Evolutionary conservation across 92 coral and sea anemone genomes (phyloP).

Genomic region (Galaxea fascicularis): DNA sequence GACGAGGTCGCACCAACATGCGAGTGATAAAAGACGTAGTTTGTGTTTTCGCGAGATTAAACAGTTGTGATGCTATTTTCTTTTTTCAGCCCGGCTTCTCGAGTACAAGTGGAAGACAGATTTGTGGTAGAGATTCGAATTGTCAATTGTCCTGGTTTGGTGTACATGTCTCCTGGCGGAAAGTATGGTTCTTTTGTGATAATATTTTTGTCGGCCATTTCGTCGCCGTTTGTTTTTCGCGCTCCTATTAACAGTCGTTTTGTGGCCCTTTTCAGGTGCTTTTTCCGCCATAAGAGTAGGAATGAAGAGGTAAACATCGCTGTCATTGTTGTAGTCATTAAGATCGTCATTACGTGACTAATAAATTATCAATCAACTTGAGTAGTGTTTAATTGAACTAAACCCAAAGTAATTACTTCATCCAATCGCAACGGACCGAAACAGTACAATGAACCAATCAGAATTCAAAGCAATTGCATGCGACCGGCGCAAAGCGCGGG

Average conservation of each 20-base stretch:
- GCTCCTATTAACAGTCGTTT: background rate
- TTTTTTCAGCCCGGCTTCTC: constrained; percentile 51
- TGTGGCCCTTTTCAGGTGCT: constrained; percentile 64
- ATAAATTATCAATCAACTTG: background rate
- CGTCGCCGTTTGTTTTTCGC: background rate
- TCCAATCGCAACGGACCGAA: too few species aligned
- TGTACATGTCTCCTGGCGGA: constrained; percentile 73
- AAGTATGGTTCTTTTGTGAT: constrained; percentile 55
- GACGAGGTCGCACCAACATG: too few species aligned
- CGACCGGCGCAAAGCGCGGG: too few species aligned
- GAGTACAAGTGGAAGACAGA: constrained; percentile 68
- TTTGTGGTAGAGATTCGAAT: constrained; percentile 84
- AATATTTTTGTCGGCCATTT: background rate
- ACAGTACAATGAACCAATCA: too few species aligned
- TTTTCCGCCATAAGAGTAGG: constrained; percentile 81
- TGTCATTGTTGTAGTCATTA: too few species aligned
- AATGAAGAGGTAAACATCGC: constrained; percentile 79
- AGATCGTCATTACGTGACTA: background rate
- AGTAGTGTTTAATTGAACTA: too few species aligned
- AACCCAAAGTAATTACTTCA: too few species aligned
- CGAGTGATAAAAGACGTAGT: too few species aligned
- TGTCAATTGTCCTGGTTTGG: constrained; percentile 72
- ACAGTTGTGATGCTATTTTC: background rate
- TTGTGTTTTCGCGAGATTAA: too few species aligned
- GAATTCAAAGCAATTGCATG: too few species aligned